Evolutionary conservation across 35 echinoderm and acorn worm species (phyloP).

Genomic region (Apostichopus californicus): DNA sequence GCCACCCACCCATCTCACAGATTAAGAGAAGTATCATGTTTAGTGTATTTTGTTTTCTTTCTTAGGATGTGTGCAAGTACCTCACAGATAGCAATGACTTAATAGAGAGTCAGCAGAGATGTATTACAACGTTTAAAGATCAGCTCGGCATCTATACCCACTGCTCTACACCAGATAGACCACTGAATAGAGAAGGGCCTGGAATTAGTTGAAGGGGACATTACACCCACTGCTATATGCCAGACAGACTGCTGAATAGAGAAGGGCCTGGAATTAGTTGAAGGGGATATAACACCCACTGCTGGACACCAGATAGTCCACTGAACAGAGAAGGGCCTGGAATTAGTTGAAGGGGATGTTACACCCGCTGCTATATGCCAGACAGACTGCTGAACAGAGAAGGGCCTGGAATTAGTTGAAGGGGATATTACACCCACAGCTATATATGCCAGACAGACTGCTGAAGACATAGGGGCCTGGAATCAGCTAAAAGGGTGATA

Average conservation of each 20-base stretch:
- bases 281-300: background rate
- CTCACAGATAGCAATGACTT: background rate
- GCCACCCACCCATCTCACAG: no score
- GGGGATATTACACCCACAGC: background rate
- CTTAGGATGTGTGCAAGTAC: slow-evolving; percentile 28
- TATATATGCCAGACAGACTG: background rate
- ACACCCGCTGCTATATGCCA: background rate
- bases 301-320: background rate
- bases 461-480: background rate
- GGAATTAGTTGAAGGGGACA: background rate
- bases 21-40: no score
- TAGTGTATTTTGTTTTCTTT: background rate
- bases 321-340: background rate
- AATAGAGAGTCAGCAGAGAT: slow-evolving; percentile 14
- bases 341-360: background rate
- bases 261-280: background rate
- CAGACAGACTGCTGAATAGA: background rate
- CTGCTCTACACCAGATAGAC: background rate
- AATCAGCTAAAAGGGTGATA: background rate
- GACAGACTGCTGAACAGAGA: background rate
- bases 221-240: background rate
- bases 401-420: background rate
- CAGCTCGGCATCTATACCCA: slow-evolving; percentile 3
- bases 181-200: background rate
- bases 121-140: slow-evolving; percentile 37